These are phyloP conservation scores for Neosilurus mollespiculum DNA, from an alignment of 2,797 vertebrate genomes.

Conservation along the genomic window DNA sequence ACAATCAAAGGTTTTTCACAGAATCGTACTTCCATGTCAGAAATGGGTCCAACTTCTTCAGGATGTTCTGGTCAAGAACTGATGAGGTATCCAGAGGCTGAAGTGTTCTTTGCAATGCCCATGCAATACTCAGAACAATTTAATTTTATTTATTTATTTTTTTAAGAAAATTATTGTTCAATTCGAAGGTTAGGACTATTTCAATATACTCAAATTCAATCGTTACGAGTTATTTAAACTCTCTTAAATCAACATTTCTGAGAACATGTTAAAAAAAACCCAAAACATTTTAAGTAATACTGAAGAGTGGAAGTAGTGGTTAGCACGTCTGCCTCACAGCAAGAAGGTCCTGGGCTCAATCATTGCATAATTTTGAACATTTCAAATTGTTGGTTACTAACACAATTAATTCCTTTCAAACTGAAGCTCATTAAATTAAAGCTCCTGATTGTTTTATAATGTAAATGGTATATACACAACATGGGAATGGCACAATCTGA, in stretches of 20 bases:
- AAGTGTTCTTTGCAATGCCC: background rate
- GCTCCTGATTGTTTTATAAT: too few species aligned
- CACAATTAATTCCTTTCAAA: background rate
- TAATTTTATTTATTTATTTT: background rate
- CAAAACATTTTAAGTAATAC: background rate
- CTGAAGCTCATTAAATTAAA: background rate
- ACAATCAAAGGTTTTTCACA: background rate
- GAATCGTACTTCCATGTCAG: background rate
- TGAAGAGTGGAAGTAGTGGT: too few species aligned
- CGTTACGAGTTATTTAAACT: background rate
- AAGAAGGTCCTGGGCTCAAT: background rate
- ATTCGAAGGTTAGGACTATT: background rate
- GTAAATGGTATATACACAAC: too few species aligned
- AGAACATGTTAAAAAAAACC: background rate
- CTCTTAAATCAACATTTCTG: background rate
- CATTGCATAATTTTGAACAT: background rate
- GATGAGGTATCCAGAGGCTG: background rate
- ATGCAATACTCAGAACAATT: background rate
- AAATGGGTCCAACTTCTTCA: background rate
- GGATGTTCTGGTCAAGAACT: background rate
- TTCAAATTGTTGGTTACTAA: too few species aligned
- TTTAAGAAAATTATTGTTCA: background rate
- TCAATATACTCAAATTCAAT: background rate
- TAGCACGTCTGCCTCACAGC: too few species aligned
- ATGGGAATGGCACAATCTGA: too few species aligned